These are phyloP conservation scores for Channallabes apus DNA, from an alignment of 2,797 vertebrate species.

Conservation along the genomic window DNA sequence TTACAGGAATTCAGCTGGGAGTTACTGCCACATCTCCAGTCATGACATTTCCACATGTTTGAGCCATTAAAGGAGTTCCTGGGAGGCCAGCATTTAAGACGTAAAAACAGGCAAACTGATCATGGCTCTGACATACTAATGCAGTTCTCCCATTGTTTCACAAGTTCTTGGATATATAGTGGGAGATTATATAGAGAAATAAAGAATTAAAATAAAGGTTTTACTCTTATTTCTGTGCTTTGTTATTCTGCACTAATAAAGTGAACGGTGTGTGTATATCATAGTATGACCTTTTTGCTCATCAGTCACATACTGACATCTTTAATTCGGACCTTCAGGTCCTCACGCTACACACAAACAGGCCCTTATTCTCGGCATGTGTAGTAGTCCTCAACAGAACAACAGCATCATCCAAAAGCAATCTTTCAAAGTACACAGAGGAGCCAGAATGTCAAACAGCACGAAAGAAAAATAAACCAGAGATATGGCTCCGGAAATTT, in stretches of 20 bases:
- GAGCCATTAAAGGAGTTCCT: too few relatives aligned
- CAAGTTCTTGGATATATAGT: too few relatives aligned
- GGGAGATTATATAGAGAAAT: too few relatives aligned
- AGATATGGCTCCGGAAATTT: constrained; percentile 42
- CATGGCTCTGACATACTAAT: too few relatives aligned
- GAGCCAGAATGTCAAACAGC: constrained; percentile 61
- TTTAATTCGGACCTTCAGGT: neutral
- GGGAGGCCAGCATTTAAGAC: too few relatives aligned
- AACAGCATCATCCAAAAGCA: constrained; percentile 66
- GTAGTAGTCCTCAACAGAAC: constrained; percentile 64
- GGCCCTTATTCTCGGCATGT: constrained; percentile 45
- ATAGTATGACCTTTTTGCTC: neutral
- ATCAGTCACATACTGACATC: constrained; percentile 13
- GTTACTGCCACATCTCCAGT: too few relatives aligned
- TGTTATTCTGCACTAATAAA: neutral
- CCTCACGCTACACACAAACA: constrained; percentile 1
- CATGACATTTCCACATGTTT: too few relatives aligned
- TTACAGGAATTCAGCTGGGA: too few relatives aligned
- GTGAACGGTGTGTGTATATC: neutral
- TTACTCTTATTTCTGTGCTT: too few relatives aligned
- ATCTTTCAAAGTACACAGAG: constrained; percentile 60
- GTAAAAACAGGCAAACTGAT: too few relatives aligned
- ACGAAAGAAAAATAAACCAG: constrained; percentile 49
- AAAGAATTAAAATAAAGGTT: too few relatives aligned
- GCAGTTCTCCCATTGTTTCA: too few relatives aligned